A percentile compares a stretch with the other conserved stretches of the same genome.
phyloP scores from a whole-genome alignment of 2,113 vertebrate genomes.

The Bostrychus sinensis region DNA sequence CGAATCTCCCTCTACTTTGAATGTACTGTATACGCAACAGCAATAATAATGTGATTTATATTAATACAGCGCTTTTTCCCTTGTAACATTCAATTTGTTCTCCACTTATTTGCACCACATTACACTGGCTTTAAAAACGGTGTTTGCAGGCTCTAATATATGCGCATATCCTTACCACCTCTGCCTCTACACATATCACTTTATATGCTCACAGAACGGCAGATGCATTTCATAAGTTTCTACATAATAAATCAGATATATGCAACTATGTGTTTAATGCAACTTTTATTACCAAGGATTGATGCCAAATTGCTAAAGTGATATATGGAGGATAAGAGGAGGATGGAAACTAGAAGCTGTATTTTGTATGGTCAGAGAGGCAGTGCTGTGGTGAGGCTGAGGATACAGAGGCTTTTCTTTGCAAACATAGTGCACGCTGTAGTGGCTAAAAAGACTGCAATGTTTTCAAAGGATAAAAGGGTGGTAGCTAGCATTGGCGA shows the following conservation, averaged over 20 bases:
- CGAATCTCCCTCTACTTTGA: neutral
- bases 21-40: neutral
- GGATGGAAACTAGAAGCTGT: neutral
- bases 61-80: neutral
- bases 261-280: neutral
- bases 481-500: too few relatives aligned
- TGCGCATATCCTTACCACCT: slow-evolving; percentile 3
- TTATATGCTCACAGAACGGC: neutral
- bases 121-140: slow-evolving; percentile 1
- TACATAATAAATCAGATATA: slow-evolving; percentile 6
- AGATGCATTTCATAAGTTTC: neutral
- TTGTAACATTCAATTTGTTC: neutral
- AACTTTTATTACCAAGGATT: neutral
- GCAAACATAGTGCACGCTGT: too few relatives aligned
- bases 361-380: neutral
- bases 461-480: too few relatives aligned
- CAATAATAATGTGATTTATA: slow-evolving; percentile 4
- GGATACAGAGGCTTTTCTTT: neutral
- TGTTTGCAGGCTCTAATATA: neutral
- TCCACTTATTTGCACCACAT: neutral
- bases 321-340: neutral
- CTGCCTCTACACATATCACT: neutral
- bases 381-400: too few relatives aligned
- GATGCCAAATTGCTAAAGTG: slow-evolving; percentile 7
- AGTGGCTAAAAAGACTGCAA: too few relatives aligned